These are phyloP conservation scores for Nothobranchius furzeri DNA, from an alignment of 2,113 vertebrate species.

Conservation along the genomic window DNA sequence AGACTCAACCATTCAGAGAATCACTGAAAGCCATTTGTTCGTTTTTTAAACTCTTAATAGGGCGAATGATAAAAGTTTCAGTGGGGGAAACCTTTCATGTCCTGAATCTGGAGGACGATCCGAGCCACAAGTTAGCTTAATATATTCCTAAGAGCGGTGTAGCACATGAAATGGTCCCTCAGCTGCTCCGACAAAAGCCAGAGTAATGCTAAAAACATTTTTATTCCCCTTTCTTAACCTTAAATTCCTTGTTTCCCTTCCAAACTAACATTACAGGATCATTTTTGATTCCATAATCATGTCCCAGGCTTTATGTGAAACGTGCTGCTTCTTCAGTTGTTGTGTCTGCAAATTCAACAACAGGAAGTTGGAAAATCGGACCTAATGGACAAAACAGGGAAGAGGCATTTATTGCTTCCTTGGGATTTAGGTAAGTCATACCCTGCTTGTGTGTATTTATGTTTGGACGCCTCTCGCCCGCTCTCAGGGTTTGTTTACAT, in stretches of 20 bases:
- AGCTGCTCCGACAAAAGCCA: slow-evolving; percentile 50
- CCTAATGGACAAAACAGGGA: slow-evolving; percentile 53
- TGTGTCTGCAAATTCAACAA: slow-evolving; percentile 26
- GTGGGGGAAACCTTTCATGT: slow-evolving; percentile 60
- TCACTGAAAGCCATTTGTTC: slow-evolving; percentile 36
- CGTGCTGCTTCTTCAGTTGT: slow-evolving; percentile 17
- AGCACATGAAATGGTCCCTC: slow-evolving; percentile 66
- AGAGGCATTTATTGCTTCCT: slow-evolving; percentile 17
- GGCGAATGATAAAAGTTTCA: slow-evolving; percentile 36
- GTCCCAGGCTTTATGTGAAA: background rate
- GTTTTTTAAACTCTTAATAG: slow-evolving; percentile 42
- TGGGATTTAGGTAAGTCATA: slow-evolving; percentile 29
- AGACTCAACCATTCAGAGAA: slow-evolving; percentile 11
- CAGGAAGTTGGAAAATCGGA: slow-evolving; percentile 36
- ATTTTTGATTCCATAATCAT: background rate
- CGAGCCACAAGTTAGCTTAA: slow-evolving; percentile 60
- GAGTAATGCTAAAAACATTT: slow-evolving; percentile 54
- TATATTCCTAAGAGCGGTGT: slow-evolving; percentile 62
- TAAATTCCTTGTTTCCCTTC: slow-evolving; percentile 10
- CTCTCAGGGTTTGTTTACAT: slow-evolving; percentile 41
- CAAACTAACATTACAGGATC: slow-evolving; percentile 2
- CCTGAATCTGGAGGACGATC: slow-evolving; percentile 56
- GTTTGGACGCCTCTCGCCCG: slow-evolving; percentile 9
- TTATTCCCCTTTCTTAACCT: slow-evolving; percentile 39
- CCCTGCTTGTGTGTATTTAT: slow-evolving; percentile 24